phyloP scores from a whole-genome alignment of 2,797 vertebrate genomes.

The Syncerus caffer region DNA sequence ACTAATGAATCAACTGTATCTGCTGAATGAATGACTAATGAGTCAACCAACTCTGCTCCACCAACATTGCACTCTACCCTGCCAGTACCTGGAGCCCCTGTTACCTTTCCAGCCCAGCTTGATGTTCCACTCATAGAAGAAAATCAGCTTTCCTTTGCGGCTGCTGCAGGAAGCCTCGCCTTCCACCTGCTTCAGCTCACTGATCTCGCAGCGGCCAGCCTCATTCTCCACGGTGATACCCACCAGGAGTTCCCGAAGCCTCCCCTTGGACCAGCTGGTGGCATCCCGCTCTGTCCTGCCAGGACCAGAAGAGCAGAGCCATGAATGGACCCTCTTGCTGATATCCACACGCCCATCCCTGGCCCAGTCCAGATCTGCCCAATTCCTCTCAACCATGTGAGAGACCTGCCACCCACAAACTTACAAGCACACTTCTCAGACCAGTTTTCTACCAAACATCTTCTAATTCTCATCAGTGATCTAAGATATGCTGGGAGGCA shows the following conservation, averaged over 20 bases:
- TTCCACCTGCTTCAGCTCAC: constrained; percentile 77
- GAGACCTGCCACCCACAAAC: background rate
- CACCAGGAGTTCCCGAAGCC: constrained; percentile 79
- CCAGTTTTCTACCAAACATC: background rate
- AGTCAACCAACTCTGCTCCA: background rate
- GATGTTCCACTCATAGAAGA: constrained; percentile 83
- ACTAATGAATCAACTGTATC: background rate
- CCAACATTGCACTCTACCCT: background rate
- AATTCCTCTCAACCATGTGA: background rate
- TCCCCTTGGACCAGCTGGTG: constrained; percentile 78
- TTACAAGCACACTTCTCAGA: background rate
- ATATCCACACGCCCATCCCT: background rate
- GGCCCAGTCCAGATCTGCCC: background rate
- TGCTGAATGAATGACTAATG: background rate
- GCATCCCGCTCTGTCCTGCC: constrained; percentile 80
- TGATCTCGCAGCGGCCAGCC: constrained; percentile 73
- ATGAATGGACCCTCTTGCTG: background rate
- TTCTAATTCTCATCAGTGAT: background rate
- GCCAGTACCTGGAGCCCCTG: fast-evolving
- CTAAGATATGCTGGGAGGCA: background rate
- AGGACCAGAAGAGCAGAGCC: background rate
- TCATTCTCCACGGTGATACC: constrained; percentile 77
- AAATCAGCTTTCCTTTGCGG: constrained; percentile 80
- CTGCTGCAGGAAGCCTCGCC: constrained; percentile 81
- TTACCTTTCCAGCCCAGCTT: constrained; percentile 79